Evolutionary conservation across 2,888 invertebrate genomes (phyloP), one percentile per base, ranked within the genome.

Genomic region (Latrodectus elegans): DNA sequence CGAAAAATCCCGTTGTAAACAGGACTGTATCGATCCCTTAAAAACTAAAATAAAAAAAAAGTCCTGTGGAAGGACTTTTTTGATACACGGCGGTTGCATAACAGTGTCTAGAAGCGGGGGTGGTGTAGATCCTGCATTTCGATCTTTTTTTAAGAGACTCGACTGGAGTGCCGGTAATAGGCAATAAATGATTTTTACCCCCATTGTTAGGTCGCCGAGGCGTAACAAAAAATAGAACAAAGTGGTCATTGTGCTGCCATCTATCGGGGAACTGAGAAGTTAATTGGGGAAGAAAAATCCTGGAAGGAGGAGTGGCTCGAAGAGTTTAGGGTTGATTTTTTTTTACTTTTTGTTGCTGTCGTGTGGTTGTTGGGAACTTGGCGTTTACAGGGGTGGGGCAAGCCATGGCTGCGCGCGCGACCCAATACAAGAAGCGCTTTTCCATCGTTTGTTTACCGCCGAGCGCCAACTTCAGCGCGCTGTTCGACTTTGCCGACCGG

Each of bases 1-100:
- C 49, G 76, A 81, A 87, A 86, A 87, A 74, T 74, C 83, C 53
- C 68, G 87, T 51, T 88, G 87, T 88, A 88, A 88, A 88, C 87
- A 88, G 73, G 49, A 26, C 15, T 26, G 64, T 77, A 88, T 88
- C 82, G 87, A 88, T 83, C 87, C 17, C 77, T 12, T 53, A 1
- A 26, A 53, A 70, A 60, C 68, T 55, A 82, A 68, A 22, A 52
- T 8, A 52, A 26, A 2, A 11, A 68, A 52, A 75, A 71, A 65
- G 67, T 65, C 76, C 49, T 22, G 6, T 53, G 11, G 70, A 52
- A 26, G 67, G 15, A 26, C 14, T 77, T 86, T 80, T 76, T 64
- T 17, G 22, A 14, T 60, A 52, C 53, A 49, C 38, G 49, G 52
- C 52, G 55, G 77, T 81, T 72, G 73, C 65, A 65, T 60, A 84